Conservation (phyloP, 2,113 vertebrate species). For the Myodes glareolus region DNA sequence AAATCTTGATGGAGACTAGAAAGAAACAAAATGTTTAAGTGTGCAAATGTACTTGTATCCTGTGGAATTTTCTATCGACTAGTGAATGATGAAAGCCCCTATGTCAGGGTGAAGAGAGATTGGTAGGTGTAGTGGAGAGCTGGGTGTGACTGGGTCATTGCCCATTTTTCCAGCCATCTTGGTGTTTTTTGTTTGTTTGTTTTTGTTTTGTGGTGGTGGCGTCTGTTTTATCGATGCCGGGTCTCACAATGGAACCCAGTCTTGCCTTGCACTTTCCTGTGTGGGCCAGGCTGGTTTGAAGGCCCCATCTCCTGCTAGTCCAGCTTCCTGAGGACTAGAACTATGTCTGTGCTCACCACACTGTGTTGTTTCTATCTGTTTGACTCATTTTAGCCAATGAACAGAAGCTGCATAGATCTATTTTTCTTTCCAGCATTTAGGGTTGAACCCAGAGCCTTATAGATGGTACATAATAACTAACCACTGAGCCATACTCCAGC, state of each 20-base stretch:
- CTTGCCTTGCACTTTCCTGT: too few relatives aligned
- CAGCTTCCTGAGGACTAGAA: background rate
- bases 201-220: too few relatives aligned
- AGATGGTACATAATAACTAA: too few relatives aligned
- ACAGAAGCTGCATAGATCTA: background rate
- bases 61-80: background rate
- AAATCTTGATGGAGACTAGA: background rate
- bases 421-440: background rate
- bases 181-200: background rate
- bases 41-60: background rate
- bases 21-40: background rate
- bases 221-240: background rate
- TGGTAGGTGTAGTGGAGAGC: background rate
- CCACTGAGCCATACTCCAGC: background rate
- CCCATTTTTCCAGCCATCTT: background rate
- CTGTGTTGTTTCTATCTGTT: background rate
- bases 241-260: background rate
- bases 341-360: background rate
- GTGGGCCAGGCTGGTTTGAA: background rate
- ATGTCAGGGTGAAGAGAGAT: background rate
- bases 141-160: background rate
- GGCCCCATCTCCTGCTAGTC: too few relatives aligned
- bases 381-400: background rate
- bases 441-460: background rate
- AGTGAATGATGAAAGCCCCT: background rate